Evolutionary conservation across 2,797 vertebrate species (phyloP), one percentile per base, ranked within the genome.

Genomic region (Gambusia yucatana): DNA sequence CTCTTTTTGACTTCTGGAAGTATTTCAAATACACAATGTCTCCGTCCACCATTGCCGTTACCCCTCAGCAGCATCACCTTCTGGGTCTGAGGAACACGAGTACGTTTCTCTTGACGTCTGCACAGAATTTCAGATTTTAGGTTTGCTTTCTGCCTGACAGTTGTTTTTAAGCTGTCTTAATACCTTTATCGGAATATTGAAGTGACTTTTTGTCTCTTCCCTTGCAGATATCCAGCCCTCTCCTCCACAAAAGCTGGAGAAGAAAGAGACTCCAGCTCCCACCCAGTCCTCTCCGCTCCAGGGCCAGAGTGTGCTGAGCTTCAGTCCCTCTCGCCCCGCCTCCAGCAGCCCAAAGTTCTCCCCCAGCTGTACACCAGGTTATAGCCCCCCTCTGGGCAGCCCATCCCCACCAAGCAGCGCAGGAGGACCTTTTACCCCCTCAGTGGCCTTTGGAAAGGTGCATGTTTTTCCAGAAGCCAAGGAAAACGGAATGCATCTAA

Each of bases 11-110:
- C 89, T 98, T 99, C 93, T 99, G 98, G 98, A 96, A 96, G 69
- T 99, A 99, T 82, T 99, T 98, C 88, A 98, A 97, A 84, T 99
- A 97, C 87, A 97, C 98, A 0, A 96, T 99, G 94, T 95, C 97
- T 63, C 97, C 97, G 0, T 95, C 95, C 36, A 96, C 92, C 72
- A 91, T 98, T 48, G 94, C 94, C 3, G 88, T 97, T 7, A 97
- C 94, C 39, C 97, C 97, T 0, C 91, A 95, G 28, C 98, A 98
- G 79, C 97, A 98, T 90, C 84, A 86, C 5, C 97, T 99, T 70
- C 88, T 97, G 78, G 98, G 98, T 13, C 86, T 99, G 20, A 88
- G 82, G 46, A 94, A 94, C 80, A 95, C 96, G 41, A 93, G 96
- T 96, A 75, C 89, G 91, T 25, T 65, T 5, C 2, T 75, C 30